Base-by-base conservation (phyloP, 2,888 invertebrate species). In the Drosophila eohydei region DNA sequence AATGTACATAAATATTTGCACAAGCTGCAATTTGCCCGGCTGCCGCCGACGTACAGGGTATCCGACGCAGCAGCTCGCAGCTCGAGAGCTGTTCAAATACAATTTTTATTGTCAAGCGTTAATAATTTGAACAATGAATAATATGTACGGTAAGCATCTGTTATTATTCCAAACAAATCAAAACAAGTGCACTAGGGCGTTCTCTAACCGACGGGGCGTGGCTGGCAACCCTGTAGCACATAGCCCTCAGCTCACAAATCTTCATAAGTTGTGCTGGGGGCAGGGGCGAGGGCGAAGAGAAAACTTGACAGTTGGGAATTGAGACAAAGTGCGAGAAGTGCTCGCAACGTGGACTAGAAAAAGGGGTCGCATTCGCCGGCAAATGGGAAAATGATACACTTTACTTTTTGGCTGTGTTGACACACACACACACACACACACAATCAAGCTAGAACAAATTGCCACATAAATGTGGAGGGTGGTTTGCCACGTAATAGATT, bases 401-500 rank as follows among this genome's bases (percentile, higher is more conserved):
- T 91, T 91, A 87, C 91, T 90, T 90, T 88, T 52, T 44, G 64
- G 43, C 30, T 36, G 59, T 38, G 43, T 8, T 14, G 57, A 63
- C 64, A 28, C 5, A 50, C 36, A 28, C 38, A 11, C 5, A 21
- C 38, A 52, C 44, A n/a, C 86, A 77, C 81, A 83, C 85, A 89
- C 91, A 92, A 91, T 91, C 88, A 87, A 90, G 88, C 84, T 91
- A 90, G 89, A 92, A 92, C 92, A 93, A 93, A 93, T 93, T 93
- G 92, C 91, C 91, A 90, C 91, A 91, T 88, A 91, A 91, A 90
- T 91, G 90, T 83, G 81, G 92, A 91, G 92, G 92, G 92, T 92
- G 93, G 93, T 91, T 92, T 91, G 89, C 91, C 92, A 91, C 93
- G 91, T 92, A 92, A 92, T 93, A 92, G 92, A 92, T 92, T 92